These are phyloP conservation scores for Psilopsiagon aymara DNA, from an alignment of 2,113 vertebrate species.

Conservation along the genomic window DNA sequence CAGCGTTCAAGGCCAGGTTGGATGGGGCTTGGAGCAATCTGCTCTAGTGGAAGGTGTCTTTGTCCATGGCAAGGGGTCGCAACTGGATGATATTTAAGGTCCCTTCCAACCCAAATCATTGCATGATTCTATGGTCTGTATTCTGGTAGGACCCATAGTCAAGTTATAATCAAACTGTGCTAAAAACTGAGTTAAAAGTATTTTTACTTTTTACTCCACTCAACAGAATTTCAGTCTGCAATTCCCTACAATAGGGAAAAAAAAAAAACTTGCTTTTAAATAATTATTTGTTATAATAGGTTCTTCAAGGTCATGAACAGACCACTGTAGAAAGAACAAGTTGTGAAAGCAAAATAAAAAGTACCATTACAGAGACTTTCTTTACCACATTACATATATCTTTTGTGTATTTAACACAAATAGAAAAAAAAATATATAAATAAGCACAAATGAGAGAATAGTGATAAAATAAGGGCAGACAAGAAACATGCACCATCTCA, in stretches of 20 bases:
- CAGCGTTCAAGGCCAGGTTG: background rate
- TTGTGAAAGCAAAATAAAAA: background rate
- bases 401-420: background rate
- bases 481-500: background rate
- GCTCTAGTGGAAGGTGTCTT: background rate
- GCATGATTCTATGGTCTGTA: background rate
- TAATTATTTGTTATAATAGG: background rate
- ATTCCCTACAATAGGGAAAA: background rate
- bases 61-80: background rate
- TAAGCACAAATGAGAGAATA: background rate
- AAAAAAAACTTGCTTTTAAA: background rate
- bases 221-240: background rate
- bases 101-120: background rate
- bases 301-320: background rate
- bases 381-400: background rate
- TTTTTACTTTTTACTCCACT: background rate
- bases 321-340: background rate
- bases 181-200: background rate
- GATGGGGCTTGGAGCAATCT: background rate
- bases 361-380: background rate
- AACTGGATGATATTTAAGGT: background rate
- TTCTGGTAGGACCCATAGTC: background rate
- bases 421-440: rapidly evolving
- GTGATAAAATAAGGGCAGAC: background rate
- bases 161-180: background rate